These are phyloP conservation scores for Drosophila kanapiae DNA, from an alignment of 1,140 invertebrate species.

Conservation along the genomic window DNA sequence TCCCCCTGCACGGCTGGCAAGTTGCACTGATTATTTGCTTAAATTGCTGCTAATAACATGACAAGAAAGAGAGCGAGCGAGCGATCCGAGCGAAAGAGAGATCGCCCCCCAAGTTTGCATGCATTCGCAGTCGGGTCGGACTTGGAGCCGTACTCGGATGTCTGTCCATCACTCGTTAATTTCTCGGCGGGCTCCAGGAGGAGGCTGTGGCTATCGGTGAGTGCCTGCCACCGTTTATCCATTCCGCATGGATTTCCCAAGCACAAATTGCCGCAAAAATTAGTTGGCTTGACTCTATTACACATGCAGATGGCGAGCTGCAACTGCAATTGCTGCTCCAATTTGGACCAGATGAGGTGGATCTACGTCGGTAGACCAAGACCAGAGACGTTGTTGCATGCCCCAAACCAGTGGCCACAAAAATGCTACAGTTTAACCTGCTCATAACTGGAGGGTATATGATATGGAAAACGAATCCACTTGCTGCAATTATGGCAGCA, in stretches of 20 bases:
- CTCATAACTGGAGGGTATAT: slow-evolving; percentile 82
- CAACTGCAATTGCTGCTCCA: slow-evolving; percentile 61
- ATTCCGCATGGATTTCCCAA: slow-evolving; percentile 61
- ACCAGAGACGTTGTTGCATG: slow-evolving; percentile 40
- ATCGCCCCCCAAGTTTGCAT: slow-evolving; percentile 65
- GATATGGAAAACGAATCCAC: slow-evolving; percentile 71
- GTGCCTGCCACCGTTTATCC: slow-evolving; percentile 64
- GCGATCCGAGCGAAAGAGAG: slow-evolving; percentile 27
- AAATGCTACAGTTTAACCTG: slow-evolving; percentile 71
- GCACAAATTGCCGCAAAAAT: slow-evolving; percentile 63
- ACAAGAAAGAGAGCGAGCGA: slow-evolving; percentile 67
- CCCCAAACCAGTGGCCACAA: slow-evolving; percentile 55
- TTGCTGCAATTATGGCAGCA: slow-evolving; percentile 80
- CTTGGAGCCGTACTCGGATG: slow-evolving; percentile 41
- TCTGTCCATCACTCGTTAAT: slow-evolving; percentile 83
- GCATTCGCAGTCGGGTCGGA: slow-evolving; percentile 29
- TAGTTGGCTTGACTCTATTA: slow-evolving; percentile 66
- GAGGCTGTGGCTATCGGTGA: slow-evolving; percentile 12
- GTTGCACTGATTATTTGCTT: slow-evolving; percentile 84
- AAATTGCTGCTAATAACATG: slow-evolving; percentile 85
- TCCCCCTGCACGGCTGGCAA: slow-evolving; percentile 44
- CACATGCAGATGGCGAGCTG: slow-evolving; percentile 64
- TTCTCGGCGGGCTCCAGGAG: slow-evolving; percentile 24
- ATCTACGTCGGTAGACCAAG: slow-evolving; percentile 13
- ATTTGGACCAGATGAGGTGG: slow-evolving; percentile 54